A percentile compares a stretch with the other conserved stretches of the same genome.
phyloP scores from a whole-genome alignment of 2,113 vertebrate genomes.

The Chaetodon trifascialis region DNA sequence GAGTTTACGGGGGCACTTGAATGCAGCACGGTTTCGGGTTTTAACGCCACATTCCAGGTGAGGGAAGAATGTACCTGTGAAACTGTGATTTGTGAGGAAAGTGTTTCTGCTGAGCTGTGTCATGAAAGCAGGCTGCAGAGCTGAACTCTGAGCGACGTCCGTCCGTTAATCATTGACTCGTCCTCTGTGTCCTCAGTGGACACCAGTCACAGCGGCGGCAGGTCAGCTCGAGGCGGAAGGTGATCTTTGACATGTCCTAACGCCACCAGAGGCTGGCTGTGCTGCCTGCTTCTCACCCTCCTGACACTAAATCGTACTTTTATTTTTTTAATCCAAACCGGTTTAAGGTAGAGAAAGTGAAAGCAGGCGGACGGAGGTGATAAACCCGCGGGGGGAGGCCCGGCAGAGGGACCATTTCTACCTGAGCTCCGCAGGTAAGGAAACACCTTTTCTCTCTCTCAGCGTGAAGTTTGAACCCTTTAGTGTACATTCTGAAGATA shows the following conservation, averaged over 20 bases:
- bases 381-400: neutral
- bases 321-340: accelerated
- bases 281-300: no score
- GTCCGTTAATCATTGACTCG: constrained; percentile 25
- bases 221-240: neutral
- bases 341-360: constrained; percentile 9
- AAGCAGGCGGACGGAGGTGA: constrained; percentile 6
- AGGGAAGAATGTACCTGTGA: neutral
- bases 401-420: neutral
- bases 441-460: neutral
- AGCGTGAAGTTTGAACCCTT: no score
- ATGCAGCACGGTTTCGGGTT: neutral
- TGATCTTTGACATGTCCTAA: neutral
- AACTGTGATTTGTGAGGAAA: no score
- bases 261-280: no score
- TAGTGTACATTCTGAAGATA: no score
- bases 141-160: neutral
- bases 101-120: no score
- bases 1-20: neutral
- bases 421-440: constrained; percentile 34
- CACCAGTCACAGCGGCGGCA: neutral
- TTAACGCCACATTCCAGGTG: constrained; percentile 39
- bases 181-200: neutral
- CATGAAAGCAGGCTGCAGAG: no score
- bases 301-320: no score